Conservation (phyloP, 2,113 vertebrate genomes). For the Psittacula cyanocephala region DNA sequence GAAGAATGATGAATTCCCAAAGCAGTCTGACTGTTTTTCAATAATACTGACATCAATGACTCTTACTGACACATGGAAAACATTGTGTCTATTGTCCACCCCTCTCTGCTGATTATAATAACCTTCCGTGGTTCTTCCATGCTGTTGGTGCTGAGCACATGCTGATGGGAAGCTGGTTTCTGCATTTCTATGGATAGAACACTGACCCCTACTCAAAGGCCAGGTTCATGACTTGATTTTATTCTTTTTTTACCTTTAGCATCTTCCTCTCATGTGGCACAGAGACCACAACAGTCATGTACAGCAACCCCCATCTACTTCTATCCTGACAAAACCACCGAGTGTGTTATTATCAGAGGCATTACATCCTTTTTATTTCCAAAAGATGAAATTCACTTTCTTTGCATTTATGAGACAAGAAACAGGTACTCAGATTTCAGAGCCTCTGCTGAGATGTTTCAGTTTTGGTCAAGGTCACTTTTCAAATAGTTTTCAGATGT, state of each 20-base stretch:
- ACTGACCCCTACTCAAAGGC: background rate
- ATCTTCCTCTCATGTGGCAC: background rate
- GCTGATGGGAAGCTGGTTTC: background rate
- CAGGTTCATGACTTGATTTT: background rate
- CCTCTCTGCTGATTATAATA: background rate
- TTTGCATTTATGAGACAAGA: background rate
- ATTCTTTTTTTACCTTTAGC: background rate
- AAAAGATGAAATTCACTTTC: background rate
- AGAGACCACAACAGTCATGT: fast-evolving
- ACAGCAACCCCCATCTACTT: background rate
- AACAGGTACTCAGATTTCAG: background rate
- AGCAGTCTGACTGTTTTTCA: background rate
- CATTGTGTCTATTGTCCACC: background rate
- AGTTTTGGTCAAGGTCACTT: background rate
- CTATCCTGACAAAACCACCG: background rate
- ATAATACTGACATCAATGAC: background rate
- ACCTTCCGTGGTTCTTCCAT: background rate
- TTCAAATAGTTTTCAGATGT: background rate
- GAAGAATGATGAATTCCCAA: background rate
- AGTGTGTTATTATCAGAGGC: background rate
- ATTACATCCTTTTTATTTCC: background rate
- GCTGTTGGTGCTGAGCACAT: background rate
- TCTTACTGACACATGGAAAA: background rate
- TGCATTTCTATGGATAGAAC: background rate
- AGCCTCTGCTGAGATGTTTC: background rate